Evolutionary conservation across 2,113 vertebrate genomes (phyloP).

Genomic region (Oryzias melastigma): DNA sequence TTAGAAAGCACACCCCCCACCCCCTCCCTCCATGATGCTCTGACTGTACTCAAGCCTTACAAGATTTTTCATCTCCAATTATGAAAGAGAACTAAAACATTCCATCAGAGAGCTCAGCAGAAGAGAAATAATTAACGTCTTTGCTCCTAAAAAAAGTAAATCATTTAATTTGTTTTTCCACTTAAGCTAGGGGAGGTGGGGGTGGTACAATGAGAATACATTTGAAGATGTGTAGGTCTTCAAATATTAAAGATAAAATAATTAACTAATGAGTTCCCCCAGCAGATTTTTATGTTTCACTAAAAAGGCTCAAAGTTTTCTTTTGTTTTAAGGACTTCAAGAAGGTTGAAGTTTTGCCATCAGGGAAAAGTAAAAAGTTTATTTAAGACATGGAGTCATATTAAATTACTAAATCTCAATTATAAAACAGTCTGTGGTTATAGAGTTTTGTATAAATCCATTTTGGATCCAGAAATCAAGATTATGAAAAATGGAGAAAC

Average conservation of each 20-base stretch:
- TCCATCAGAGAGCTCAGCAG: conserved; percentile 54
- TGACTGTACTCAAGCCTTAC: conserved; percentile 56
- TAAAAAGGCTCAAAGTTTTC: too few relatives aligned
- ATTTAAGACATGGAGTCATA: too few relatives aligned
- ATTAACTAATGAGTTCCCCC: conserved; percentile 12
- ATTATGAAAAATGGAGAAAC: too few relatives aligned
- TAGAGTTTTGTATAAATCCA: too few relatives aligned
- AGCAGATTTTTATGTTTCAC: background rate
- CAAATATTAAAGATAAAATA: conserved; percentile 10
- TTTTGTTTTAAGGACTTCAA: too few relatives aligned
- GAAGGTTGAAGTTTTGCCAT: too few relatives aligned
- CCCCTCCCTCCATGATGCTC: background rate
- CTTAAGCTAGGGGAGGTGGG: conserved; percentile 17
- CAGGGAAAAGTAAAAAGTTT: too few relatives aligned
- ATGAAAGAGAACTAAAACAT: conserved; percentile 58
- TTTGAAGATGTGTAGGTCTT: conserved; percentile 12
- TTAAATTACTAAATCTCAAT: too few relatives aligned
- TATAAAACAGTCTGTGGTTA: too few relatives aligned
- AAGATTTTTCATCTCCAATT: conserved; percentile 70
- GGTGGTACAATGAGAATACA: conserved; percentile 18
- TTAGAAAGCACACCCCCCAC: conserved; percentile 44
- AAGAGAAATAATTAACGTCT: conserved; percentile 65
- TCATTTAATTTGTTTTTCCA: conserved; percentile 67
- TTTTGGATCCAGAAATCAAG: too few relatives aligned
- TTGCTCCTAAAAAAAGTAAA: conserved; percentile 60